Conservation (phyloP, 2,113 vertebrate genomes). For the Pampusana beccarii region DNA sequence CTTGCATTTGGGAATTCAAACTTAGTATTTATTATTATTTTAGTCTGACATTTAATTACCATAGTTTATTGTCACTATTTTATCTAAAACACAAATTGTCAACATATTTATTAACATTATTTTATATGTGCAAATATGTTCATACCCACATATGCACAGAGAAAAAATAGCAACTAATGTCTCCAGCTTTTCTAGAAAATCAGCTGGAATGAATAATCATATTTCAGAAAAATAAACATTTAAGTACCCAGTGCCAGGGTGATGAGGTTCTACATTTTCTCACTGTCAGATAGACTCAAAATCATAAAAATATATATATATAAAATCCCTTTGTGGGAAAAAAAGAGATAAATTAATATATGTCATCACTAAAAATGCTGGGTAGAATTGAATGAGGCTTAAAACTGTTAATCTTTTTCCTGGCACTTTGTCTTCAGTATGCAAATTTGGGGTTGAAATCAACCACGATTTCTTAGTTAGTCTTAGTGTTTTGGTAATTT, state of each 20-base stretch:
- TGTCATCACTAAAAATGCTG: neutral
- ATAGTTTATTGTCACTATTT: neutral
- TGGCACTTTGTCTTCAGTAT: neutral
- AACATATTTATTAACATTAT: neutral
- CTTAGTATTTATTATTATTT: neutral
- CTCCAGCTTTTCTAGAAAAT: neutral
- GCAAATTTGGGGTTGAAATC: neutral
- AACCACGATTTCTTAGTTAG: neutral
- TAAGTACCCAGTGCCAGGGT: neutral
- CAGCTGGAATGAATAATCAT: neutral
- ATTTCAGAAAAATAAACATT: neutral
- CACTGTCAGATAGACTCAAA: neutral
- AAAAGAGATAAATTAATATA: neutral
- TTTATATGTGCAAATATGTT: neutral
- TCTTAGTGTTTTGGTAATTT: neutral
- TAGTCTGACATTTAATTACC: neutral
- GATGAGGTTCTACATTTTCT: neutral
- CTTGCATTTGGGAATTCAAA: neutral
- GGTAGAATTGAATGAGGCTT: neutral
- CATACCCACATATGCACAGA: neutral
- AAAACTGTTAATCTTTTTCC: neutral
- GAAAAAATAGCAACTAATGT: neutral
- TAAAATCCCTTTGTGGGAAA: rapidly evolving
- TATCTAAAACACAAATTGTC: neutral
- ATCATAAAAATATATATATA: neutral